Base-by-base conservation (phyloP, 92 coral and sea anemone genomes). In the Metridium senile region DNA sequence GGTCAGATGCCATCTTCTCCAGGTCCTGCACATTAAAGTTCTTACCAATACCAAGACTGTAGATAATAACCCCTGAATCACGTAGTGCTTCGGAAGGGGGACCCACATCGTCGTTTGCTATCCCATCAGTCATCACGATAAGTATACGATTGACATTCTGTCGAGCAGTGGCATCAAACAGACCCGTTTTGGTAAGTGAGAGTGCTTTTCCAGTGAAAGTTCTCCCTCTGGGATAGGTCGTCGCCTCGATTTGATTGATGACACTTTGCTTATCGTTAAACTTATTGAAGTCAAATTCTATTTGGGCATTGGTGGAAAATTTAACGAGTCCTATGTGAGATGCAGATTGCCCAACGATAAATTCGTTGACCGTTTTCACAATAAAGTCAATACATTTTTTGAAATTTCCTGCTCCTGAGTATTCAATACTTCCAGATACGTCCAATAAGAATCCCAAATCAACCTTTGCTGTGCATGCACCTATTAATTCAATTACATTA, bases 381-480 rank as follows among this genome's bases (percentile, higher is more conserved):
- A 87, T 81, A 71, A 93, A 90, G 46, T 70, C 19, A 34, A 79
- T 35, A 28, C 80, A 76, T 19, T 81, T 82, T 59, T 82, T 58
- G 74, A 87, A 93, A 74, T 90, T 89, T 0, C 87, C 90, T 84
- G 28, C 54, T 18, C 91, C 91, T 8, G 26, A 33, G 0, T 0
- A 6, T 52, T 86, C 94, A 33, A 93, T 78, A 77, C 98, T 93
- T 20, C 95, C 90, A 22, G 98, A 93, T 9, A 84, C 95, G 65
- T 93, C 95, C n/a, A 93, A 27, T 62, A 93, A 46, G 78, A 93
- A 81, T 65, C 77, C 91, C 11, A 93, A 69, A n/a, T 93, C 95
- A 9, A 79, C 88, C 47, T 77, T 84, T 0, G 93, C 93, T 67
- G 81, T 89, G 75, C 92, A 86, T 61, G 10, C 84, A 9, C 20